These are phyloP conservation scores for Regulus satrapa DNA, from an alignment of 2,113 vertebrate species.

Conservation along the genomic window DNA sequence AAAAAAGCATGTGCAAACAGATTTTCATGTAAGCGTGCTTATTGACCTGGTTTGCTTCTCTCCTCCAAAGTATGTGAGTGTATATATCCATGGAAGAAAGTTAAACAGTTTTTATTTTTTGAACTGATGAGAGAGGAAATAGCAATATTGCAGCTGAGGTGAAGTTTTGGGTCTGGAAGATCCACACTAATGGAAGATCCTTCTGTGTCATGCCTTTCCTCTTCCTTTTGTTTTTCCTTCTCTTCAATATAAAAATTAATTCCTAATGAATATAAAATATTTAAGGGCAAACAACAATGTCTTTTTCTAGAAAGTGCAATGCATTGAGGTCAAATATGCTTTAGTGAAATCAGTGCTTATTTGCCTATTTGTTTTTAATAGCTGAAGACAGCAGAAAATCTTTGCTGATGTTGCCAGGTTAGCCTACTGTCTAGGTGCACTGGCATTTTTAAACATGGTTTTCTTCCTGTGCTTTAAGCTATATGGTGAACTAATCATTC, in stretches of 20 bases:
- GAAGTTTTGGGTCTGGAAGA: background rate
- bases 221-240: background rate
- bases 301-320: background rate
- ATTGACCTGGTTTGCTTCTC: background rate
- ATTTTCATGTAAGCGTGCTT: background rate
- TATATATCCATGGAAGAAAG: background rate
- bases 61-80: rapidly evolving
- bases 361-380: background rate
- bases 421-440: background rate
- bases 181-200: rapidly evolving
- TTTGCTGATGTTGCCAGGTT: background rate
- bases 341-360: rapidly evolving
- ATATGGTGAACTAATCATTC: background rate
- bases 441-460: background rate
- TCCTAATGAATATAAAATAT: background rate
- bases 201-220: background rate
- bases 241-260: background rate
- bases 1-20: background rate
- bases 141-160: background rate
- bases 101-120: background rate
- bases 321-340: background rate
- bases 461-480: background rate
- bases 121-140: background rate
- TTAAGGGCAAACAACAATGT: background rate
- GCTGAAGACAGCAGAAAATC: background rate